phyloP scores from a whole-genome alignment of 1,140 invertebrate species.

The Globodera ellingtonae region DNA sequence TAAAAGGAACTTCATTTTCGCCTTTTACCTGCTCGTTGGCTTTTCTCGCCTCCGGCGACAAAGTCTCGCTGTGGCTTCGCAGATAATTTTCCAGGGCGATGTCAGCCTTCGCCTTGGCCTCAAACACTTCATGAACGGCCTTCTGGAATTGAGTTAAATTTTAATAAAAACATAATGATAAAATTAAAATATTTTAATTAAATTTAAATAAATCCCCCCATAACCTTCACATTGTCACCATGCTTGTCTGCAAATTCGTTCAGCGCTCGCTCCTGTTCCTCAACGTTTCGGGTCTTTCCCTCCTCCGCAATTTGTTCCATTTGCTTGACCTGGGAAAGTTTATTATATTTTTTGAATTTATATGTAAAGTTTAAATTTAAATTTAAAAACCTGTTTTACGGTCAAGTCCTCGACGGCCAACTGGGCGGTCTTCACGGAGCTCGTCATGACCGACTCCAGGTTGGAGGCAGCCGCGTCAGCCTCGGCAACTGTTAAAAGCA shows the following conservation, averaged over 20 bases:
- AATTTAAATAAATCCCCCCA: no score
- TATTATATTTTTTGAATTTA: no score
- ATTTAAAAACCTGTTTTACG: background rate
- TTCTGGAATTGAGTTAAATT: background rate
- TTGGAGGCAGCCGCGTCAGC: background rate
- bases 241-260: background rate
- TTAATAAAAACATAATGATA: no score
- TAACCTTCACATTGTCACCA: background rate
- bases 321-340: background rate
- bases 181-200: no score
- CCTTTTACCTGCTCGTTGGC: background rate
- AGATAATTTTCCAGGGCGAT: background rate
- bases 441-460: background rate
- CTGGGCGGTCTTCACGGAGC: background rate
- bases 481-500: background rate
- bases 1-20: background rate
- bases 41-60: background rate
- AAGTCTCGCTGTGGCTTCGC: background rate
- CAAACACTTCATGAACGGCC: background rate
- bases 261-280: background rate
- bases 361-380: no score
- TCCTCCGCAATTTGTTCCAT: conserved; percentile 4
- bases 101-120: background rate
- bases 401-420: background rate
- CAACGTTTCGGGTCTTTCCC: background rate